A percentile compares a stretch with the other conserved stretches of the same genome.
phyloP scores from a whole-genome alignment of 1,140 invertebrate genomes.

The Octopus sinensis region DNA sequence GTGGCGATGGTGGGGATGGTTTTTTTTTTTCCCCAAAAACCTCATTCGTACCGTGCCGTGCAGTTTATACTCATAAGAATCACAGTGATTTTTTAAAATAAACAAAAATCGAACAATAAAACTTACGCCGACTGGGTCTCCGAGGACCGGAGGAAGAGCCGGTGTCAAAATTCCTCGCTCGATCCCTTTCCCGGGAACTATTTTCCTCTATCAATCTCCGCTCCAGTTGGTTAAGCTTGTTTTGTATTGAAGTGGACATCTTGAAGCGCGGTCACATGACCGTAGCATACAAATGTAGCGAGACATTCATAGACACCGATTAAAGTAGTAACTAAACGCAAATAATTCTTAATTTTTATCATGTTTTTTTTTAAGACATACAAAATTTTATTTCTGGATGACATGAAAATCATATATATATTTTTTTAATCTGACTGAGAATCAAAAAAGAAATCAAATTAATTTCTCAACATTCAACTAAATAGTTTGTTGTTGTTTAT shows the following conservation, averaged over 20 bases:
- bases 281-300: neutral
- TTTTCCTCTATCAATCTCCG: slow-evolving; percentile 8
- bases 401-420: no score
- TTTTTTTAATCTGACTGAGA: no score
- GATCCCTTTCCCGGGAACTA: slow-evolving; percentile 6
- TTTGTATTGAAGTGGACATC: slow-evolving; percentile 16
- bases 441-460: no score
- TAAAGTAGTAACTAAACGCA: no score
- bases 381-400: no score
- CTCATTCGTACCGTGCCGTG: neutral
- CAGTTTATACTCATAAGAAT: no score
- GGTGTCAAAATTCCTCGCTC: slow-evolving; percentile 1
- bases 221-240: slow-evolving; percentile 14
- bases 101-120: neutral
- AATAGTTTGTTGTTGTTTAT: no score
- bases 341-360: no score
- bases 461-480: no score
- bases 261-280: slow-evolving; percentile 4
- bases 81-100: no score
- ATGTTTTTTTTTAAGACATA: no score
- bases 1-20: neutral
- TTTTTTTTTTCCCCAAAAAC: neutral
- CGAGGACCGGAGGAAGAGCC: neutral
- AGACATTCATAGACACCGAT: neutral
- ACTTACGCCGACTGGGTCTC: slow-evolving; percentile 12